Conservation (phyloP, 2,888 invertebrate genomes). For the Agrochola macilenta region DNA sequence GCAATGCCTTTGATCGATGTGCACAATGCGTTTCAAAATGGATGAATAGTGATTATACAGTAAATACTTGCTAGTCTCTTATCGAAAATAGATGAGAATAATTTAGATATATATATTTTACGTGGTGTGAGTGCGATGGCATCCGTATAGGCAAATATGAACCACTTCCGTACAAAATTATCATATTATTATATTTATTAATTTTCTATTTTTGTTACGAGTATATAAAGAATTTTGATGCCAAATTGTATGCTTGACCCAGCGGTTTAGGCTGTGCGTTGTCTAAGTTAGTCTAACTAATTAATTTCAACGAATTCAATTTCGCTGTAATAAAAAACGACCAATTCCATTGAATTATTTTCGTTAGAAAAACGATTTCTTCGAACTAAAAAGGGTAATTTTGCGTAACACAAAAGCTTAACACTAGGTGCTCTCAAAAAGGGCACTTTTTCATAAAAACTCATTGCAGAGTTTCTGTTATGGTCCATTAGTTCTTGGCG, state of each 20-base stretch:
- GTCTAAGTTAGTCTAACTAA: neutral
- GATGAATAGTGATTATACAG: neutral
- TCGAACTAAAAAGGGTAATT: conserved; percentile 9
- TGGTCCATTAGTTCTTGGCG: conserved; percentile 66
- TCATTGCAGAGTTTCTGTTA: conserved; percentile 55
- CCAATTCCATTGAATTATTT: neutral
- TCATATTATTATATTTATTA: too few species aligned
- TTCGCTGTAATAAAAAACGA: neutral
- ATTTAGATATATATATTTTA: neutral
- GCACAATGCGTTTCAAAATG: neutral
- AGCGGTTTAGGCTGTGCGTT: neutral
- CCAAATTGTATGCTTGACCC: neutral
- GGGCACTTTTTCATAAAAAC: conserved; percentile 49
- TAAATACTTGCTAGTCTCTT: neutral
- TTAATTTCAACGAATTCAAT: neutral
- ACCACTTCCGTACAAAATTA: too few species aligned
- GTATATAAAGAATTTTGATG: neutral
- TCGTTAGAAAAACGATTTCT: neutral
- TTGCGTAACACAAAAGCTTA: conserved; percentile 9
- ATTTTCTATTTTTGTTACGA: too few species aligned
- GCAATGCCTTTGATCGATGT: conserved; percentile 29
- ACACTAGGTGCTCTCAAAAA: conserved; percentile 34
- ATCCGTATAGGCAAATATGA: too few species aligned
- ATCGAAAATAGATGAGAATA: neutral
- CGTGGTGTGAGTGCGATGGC: too few species aligned